Evolutionary conservation across 1,140 invertebrate species (phyloP), one percentile per base, ranked within the genome.

Genomic region (Chironomus tepperi): DNA sequence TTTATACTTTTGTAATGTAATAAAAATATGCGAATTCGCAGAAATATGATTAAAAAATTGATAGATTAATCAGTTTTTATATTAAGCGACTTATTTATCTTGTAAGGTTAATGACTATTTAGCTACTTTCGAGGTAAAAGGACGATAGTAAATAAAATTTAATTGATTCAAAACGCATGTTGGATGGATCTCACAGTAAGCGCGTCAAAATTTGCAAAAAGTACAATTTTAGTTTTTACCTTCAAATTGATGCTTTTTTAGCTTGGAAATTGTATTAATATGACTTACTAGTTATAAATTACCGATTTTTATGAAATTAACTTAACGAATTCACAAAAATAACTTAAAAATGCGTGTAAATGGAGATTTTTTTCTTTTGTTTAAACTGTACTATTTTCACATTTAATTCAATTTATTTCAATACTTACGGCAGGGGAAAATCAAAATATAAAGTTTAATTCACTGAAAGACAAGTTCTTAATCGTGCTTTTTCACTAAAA

Each of bases 391-490:
- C 12, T 57, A 57, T 15, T 57, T 57, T 57, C 16, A 16, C 65
- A 18, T 18, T 7, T 7, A 19, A 8, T 19, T 21, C 6, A 19
- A 21, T 70, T 10, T 18, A 15, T 70, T 8, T 70, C 65, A 19
- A 70, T 70, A 70, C 65, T 70, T 70, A 70, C 65, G 19, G 65
- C 65, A 21, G 65, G 65, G 19, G 65, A 70, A 70, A 70, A 70
- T 70, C 65, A 70, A 70, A 70, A 70, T 70, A 18, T 70, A 70
- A 19, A 70, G n/a, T 70, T 18, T 70, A 5, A 70, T 70, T 70
- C 65, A 70, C 65, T 70, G 47, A 34, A 34, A 34, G 24, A 34
- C 24, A 34, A 34, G 24, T 34, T 34, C 24, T 34, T 34, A 2
- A 34, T 34, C 24, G 24, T 34, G 24, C 24, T 34, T 34, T 34